Evolutionary conservation across 2,888 invertebrate species (phyloP), one percentile per base, ranked within the genome.

Genomic region (Drosophila leonis): DNA sequence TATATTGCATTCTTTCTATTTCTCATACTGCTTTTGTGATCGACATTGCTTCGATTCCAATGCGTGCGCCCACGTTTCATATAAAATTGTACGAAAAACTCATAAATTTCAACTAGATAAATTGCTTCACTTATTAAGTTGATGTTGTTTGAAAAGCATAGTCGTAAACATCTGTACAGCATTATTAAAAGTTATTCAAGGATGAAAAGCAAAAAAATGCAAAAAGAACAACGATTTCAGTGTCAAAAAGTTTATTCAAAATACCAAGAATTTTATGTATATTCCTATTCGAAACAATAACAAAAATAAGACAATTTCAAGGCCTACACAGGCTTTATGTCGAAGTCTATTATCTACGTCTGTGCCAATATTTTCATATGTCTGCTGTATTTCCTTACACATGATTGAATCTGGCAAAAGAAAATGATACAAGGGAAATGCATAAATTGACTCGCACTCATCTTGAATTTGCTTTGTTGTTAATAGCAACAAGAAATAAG

Each of bases 351-450:
- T 83, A 72, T 66, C 46, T 18, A n/a, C 7, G 48, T 61, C 63
- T 63, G 29, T 42, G 37, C 13, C 46, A 71, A 44, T 35, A 69
- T 73, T 68, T 65, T 57, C 65, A 69, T 71, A 61, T 64, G 60
- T 52, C 63, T 57, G 57, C 49, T 56, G 56, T 51, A 49, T 64
- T 65, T 48, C 35, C 60, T 82, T 73, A 68, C 83, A 73, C 70
- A 84, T 83, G 87, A 87, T 72, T 84, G 84, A 75, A 73, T 75
- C 49, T 52, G 46, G 52, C 49, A 57, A 64, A 33, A 56, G 51
- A n/a, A 57, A 24, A 24, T 15, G 12, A 24, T 31, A 65, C 39
- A 63, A 57, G 51, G 15, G 13, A 59, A 33, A 33, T 9, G 13
- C 33, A 35, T 20, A 59, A 27, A 27, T 10, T 9, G 12, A 33